Base-by-base conservation (phyloP, 2,797 vertebrate genomes). In the Pampus argenteus region DNA sequence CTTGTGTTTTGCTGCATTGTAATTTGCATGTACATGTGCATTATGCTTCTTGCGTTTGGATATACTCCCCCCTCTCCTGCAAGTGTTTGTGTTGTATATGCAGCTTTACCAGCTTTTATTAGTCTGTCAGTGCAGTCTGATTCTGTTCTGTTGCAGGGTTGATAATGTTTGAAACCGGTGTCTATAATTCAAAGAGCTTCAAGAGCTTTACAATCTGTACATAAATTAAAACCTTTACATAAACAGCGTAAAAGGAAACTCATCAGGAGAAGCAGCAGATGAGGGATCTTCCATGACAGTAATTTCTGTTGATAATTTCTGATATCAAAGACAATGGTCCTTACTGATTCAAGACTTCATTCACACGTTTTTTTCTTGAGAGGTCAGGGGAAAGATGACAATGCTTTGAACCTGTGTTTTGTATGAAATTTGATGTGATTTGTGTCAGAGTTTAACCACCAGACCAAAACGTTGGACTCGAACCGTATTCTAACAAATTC, bases 401-500 rank as follows among this genome's bases (percentile, higher is more conserved):
- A 10, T 55, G 49, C 55, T 55, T 49, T 38, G 61, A 81, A 74
- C 63, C 63, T 74, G 49, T 0, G 1, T 40, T 62, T 55, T 63
- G 48, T 55, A 56, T 0, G 15, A 4, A 42, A n/a, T 56, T 62
- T 23, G 6, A 65, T 65, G 63, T 36, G 28, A 68, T 34, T 49
- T 84, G 67, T 50, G 71, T 83, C 78, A 74, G 34, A 68, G 52
- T 62, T 57, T 47, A 40, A 76, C 79, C 50, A 13, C 71, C 29
- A 72, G 56, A 79, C 38, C 59, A 66, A 45, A 48, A 63, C 49
- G 48, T 73, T 66, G 49, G 68, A 86, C 68, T 51, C 6, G 14
- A 49, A 4, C 57, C 15, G 49, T 58, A 44, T 65, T 73, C 58
- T 89, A 72, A 85, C 76, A 50, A 25, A n/a, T n/a, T 84, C 52